Percentiles rank a stretch among this genome's conserved stretches.
phyloP scores from a whole-genome alignment of 2,888 invertebrate species.

The Sinohyriopsis cumingii region DNA sequence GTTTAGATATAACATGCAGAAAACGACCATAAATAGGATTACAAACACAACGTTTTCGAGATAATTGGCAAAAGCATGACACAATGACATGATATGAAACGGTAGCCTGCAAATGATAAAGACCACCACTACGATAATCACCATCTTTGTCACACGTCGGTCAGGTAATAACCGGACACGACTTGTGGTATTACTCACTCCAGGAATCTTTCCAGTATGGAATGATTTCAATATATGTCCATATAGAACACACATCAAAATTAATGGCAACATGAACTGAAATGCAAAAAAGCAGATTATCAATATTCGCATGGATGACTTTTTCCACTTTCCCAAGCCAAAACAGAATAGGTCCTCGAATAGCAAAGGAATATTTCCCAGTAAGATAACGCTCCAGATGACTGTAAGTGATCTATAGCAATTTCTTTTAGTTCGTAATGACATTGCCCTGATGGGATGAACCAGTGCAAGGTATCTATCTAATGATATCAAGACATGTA shows the following conservation, averaged over 20 bases:
- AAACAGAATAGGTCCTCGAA: slow-evolving; percentile 13
- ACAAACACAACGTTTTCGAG: no score
- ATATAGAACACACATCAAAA: slow-evolving; percentile 87
- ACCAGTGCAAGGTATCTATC: slow-evolving; percentile 90
- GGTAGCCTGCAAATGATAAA: slow-evolving; percentile 95
- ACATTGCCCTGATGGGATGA: slow-evolving; percentile 88
- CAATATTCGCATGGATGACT: not conserved
- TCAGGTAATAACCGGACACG: slow-evolving; percentile 86
- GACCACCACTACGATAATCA: slow-evolving; percentile 88
- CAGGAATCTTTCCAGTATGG: slow-evolving; percentile 81
- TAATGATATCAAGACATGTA: slow-evolving; percentile 89
- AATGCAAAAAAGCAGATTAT: slow-evolving; percentile 79
- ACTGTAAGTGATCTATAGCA: slow-evolving; percentile 83
- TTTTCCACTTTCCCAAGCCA: slow-evolving; percentile 65
- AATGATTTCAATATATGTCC: slow-evolving; percentile 87
- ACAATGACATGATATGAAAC: slow-evolving; percentile 79
- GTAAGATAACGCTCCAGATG: slow-evolving; percentile 83
- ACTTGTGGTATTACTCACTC: slow-evolving; percentile 78
- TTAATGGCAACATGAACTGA: slow-evolving; percentile 88
- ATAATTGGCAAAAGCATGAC: slow-evolving; percentile 25
- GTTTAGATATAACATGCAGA: slow-evolving; percentile 84
- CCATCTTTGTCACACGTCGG: slow-evolving; percentile 84
- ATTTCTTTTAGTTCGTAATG: slow-evolving; percentile 84
- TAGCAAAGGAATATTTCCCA: slow-evolving; percentile 46
- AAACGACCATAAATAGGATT: slow-evolving; percentile 11